Evolutionary conservation across 2,888 invertebrate genomes (phyloP), one percentile per base, ranked within the genome.

Genomic region (Isotomurus palustris): DNA sequence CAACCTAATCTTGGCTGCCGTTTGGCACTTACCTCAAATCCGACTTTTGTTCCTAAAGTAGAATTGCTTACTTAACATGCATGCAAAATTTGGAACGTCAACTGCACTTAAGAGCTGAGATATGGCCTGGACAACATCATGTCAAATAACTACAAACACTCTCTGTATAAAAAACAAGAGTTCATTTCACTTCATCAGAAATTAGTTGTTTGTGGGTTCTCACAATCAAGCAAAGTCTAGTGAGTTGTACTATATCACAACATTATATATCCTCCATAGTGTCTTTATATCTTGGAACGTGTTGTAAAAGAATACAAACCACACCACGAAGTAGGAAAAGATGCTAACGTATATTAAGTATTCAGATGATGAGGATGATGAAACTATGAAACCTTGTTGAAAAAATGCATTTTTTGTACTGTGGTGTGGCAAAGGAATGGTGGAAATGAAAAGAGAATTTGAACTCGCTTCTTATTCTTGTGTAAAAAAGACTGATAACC

Each of bases 131-230:
- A n/a, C n/a, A n/a, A n/a, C n/a, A n/a, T n/a, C n/a, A n/a, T n/a
- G n/a, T n/a, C n/a, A n/a, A n/a, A n/a, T n/a, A n/a, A n/a, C n/a
- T n/a, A n/a, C n/a, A n/a, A n/a, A n/a, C n/a, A n/a, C 19, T 19
- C 14, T 38, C 38, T 38, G 5, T 19, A 38, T 17, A 17, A 38
- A 49, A 49, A 49, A 49, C 24, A 29, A 17, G 48, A 49, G 48
- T 49, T 49, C 48, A 49, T 35, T 49, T 49, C 48, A 49, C 29
- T 49, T 49, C 48, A 49, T 49, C 48, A 49, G 10, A 32, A n/a
- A 28, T 35, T 10, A 32, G 21, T 49, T 49, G 32, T 17, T 49
- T 49, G 35, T 27, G 27, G 48, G 29, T 49, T 49, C 48, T 29
- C 48, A 49, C 35, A 49, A 49, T 49, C 32, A 24, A 19, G 8